Evolutionary conservation across 2,888 invertebrate species (phyloP).

Genomic region (Mesopsocus fuscifrons): DNA sequence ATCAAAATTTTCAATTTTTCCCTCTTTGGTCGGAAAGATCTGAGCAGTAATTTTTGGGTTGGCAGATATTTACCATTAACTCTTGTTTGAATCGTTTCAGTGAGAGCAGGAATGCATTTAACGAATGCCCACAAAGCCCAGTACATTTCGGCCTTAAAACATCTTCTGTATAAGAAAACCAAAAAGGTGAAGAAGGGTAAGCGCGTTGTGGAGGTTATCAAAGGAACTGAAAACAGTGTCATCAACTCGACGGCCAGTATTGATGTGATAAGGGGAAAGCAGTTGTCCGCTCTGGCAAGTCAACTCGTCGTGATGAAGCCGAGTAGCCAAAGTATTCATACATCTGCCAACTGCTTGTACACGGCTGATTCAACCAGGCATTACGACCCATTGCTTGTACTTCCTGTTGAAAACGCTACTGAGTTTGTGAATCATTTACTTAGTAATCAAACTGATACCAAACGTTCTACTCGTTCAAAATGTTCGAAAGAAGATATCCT

Average conservation of each 20-base stretch:
- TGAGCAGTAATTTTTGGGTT: no score
- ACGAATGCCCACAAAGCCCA: neutral
- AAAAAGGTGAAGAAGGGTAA: neutral
- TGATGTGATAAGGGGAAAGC: neutral
- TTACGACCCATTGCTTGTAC: neutral
- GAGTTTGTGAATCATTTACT: neutral
- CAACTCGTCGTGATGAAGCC: neutral
- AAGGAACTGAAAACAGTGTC: neutral
- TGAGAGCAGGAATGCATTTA: neutral
- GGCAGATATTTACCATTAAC: neutral
- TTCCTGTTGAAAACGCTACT: neutral
- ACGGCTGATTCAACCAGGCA: neutral
- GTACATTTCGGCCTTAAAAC: neutral
- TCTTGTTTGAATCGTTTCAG: neutral
- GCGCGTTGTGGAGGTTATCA: neutral
- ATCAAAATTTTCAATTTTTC: no score
- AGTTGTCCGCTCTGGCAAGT: neutral
- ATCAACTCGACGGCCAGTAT: neutral
- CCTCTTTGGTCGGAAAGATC: no score
- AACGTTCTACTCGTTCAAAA: no score
- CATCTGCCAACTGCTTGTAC: neutral
- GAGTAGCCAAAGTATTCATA: neutral
- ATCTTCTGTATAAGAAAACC: conserved; percentile 5
- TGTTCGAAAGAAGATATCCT: no score
- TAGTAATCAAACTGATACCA: neutral